These are phyloP conservation scores for Falco novaeseelandiae DNA, from an alignment of 2,797 vertebrate genomes.

Conservation along the genomic window DNA sequence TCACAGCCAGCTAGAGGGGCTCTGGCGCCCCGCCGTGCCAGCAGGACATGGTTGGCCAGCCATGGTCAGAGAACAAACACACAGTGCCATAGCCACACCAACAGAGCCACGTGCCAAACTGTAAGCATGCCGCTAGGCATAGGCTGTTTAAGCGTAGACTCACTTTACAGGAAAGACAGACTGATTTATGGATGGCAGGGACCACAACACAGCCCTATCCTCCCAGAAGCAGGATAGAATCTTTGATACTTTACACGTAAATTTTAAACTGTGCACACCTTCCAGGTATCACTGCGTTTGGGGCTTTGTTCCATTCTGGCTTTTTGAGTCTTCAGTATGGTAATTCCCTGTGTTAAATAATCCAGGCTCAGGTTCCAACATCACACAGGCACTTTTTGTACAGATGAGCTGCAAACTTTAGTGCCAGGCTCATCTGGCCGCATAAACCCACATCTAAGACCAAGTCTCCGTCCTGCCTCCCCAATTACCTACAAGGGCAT, in stretches of 20 bases:
- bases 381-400: not conserved
- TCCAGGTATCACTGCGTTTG: not conserved
- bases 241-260: not conserved
- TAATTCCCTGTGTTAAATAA: not conserved
- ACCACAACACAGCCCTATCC: not conserved
- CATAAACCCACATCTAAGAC: not conserved
- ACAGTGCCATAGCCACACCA: fast-evolving
- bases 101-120: fast-evolving
- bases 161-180: not conserved
- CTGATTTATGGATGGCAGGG: not conserved
- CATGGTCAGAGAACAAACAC: fast-evolving
- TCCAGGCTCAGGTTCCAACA: not conserved
- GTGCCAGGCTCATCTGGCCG: not conserved
- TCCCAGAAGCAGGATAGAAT: not conserved
- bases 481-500: not conserved
- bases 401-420: not conserved
- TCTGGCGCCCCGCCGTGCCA: not conserved
- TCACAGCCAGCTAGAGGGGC: not conserved
- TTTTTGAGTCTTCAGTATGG: not conserved
- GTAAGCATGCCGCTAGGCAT: not conserved
- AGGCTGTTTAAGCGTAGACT: not conserved
- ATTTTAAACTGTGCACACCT: not conserved
- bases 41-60: not conserved
- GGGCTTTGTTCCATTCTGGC: not conserved
- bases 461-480: not conserved